phyloP scores from a whole-genome alignment of 30 jellyfish, hydroid and myxozoan genomes.

The Pseudorhiza aurosa region DNA sequence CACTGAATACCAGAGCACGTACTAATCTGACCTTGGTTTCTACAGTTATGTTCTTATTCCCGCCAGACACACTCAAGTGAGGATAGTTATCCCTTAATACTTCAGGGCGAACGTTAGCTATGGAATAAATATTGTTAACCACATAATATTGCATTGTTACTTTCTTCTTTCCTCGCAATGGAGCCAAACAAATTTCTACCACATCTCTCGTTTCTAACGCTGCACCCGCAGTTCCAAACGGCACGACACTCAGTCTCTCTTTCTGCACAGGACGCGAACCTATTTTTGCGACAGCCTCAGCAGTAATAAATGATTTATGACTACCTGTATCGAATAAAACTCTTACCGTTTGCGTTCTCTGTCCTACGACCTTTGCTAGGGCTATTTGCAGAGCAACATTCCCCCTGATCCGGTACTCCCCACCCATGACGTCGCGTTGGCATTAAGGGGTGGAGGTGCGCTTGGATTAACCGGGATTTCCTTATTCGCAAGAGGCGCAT shows the following conservation, averaged over 20 bases:
- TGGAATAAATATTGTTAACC: neutral
- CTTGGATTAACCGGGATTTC: conserved; percentile 1
- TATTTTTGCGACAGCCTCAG: conserved; percentile 11
- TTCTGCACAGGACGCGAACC: neutral
- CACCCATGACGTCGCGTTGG: conserved; percentile 11
- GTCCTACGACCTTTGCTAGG: conserved; percentile 18
- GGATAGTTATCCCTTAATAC: conserved; percentile 7
- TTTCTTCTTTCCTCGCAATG: neutral
- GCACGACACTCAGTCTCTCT: conserved; percentile 3
- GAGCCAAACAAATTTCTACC: neutral
- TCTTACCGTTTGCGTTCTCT: conserved; percentile 1
- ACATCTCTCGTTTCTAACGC: conserved; percentile 1
- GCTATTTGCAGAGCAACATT: conserved; percentile 36
- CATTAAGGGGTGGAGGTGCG: conserved; percentile 19
- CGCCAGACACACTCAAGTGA: neutral
- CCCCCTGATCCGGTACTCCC: conserved; percentile 10
- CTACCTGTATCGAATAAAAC: conserved; percentile 50
- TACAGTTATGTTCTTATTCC: too few relatives aligned
- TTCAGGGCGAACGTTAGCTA: conserved; percentile 2
- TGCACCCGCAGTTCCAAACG: conserved; percentile 27
- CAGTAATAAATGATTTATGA: conserved; percentile 31
- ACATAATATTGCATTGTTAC: neutral
- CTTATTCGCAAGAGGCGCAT: conserved; percentile 7
- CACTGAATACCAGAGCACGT: too few relatives aligned
- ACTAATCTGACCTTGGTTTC: too few relatives aligned